These are phyloP conservation scores for Himalopsyche japonica DNA, from an alignment of 2,888 invertebrate genomes.

Conservation along the genomic window DNA sequence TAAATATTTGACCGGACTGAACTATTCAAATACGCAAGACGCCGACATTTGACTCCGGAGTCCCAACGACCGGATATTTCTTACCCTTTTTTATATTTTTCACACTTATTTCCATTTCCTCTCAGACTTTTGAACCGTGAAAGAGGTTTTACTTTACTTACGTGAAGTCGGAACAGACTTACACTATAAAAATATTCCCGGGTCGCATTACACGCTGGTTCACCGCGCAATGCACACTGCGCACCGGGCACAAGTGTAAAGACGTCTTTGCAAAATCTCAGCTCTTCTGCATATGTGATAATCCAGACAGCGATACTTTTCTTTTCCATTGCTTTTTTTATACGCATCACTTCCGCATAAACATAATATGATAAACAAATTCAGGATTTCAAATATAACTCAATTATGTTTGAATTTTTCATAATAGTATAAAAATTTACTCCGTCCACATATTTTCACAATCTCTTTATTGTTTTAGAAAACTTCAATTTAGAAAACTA, in stretches of 20 bases:
- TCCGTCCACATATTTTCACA: too few relatives aligned
- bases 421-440: too few relatives aligned
- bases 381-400: too few relatives aligned
- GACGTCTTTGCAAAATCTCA: not conserved
- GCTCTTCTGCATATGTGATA: not conserved
- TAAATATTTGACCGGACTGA: not conserved
- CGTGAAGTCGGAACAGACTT: slow-evolving; percentile 15
- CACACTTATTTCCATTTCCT: slow-evolving; percentile 38
- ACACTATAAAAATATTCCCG: slow-evolving; percentile 21
- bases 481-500: too few relatives aligned
- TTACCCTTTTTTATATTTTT: slow-evolving; percentile 32
- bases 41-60: slow-evolving; percentile 13
- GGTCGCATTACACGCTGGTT: not conserved
- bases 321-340: too few relatives aligned
- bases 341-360: too few relatives aligned
- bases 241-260: not conserved
- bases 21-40: slow-evolving; percentile 14
- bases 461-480: too few relatives aligned
- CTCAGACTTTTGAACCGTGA: slow-evolving; percentile 21
- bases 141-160: slow-evolving; percentile 33
- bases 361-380: too few relatives aligned
- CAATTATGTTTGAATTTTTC: too few relatives aligned
- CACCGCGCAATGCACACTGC: slow-evolving; percentile 5
- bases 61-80: slow-evolving; percentile 28
- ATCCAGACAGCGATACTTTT: not conserved